phyloP scores from a whole-genome alignment of 2,888 invertebrate genomes.

The Brachynemurus nebulosus region DNA sequence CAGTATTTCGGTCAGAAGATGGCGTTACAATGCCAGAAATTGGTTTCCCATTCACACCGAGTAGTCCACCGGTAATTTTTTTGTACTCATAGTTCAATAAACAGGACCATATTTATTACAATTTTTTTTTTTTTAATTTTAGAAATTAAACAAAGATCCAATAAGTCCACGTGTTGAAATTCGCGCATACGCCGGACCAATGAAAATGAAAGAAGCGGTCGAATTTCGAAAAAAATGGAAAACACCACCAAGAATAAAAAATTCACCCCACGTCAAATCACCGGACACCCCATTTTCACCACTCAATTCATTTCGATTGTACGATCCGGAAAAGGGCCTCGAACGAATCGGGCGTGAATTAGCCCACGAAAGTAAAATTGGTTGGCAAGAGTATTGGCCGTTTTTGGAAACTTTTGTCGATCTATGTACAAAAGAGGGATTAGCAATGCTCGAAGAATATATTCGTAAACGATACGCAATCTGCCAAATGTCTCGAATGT shows the following conservation, averaged over 20 bases:
- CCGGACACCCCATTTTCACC: slow-evolving; percentile 15
- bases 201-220: slow-evolving; percentile 59
- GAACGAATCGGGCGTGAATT: slow-evolving; percentile 66
- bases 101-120: not conserved
- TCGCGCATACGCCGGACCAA: slow-evolving; percentile 83
- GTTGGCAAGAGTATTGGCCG: slow-evolving; percentile 90
- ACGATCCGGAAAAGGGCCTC: slow-evolving; percentile 76
- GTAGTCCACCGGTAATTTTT: slow-evolving; percentile 45
- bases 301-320: slow-evolving; percentile 35
- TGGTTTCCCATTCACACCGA: slow-evolving; percentile 65
- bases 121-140: slow-evolving; percentile 14
- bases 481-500: too few species aligned
- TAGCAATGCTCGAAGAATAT: slow-evolving; percentile 59
- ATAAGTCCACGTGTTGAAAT: slow-evolving; percentile 59
- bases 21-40: slow-evolving; percentile 59
- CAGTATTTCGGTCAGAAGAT: slow-evolving; percentile 68
- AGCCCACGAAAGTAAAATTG: slow-evolving; percentile 55
- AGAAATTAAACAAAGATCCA: slow-evolving; percentile 51
- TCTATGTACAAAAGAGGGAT: slow-evolving; percentile 57
- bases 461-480: slow-evolving; percentile 38
- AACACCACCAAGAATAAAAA: slow-evolving; percentile 46
- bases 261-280: slow-evolving; percentile 21
- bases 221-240: slow-evolving; percentile 68
- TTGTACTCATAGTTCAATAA: not conserved
- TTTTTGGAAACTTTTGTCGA: slow-evolving; percentile 75